phyloP scores from a whole-genome alignment of 2,888 invertebrate genomes.

The Euspilapteryx auroguttella region DNA sequence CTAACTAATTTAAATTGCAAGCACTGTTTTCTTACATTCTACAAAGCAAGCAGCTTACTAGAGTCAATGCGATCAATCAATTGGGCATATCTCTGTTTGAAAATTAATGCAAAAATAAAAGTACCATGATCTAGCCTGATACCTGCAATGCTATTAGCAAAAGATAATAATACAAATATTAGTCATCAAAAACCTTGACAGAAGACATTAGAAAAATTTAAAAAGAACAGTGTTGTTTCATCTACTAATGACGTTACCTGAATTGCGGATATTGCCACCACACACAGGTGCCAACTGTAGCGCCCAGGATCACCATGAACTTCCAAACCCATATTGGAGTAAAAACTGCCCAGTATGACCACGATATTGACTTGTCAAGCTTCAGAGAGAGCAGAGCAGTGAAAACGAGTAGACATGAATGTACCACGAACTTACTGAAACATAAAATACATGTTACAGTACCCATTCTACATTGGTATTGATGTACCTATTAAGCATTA shows the following conservation, averaged over 20 bases:
- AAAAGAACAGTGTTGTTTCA: not conserved
- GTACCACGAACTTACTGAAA: conserved; percentile 95
- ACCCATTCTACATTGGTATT: conserved; percentile 4
- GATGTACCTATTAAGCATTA: not conserved
- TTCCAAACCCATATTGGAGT: conserved; percentile 99
- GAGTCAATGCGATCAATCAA: too few relatives aligned
- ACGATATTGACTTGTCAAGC: conserved; percentile 84
- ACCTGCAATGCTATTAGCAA: too few relatives aligned
- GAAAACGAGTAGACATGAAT: conserved; percentile 89
- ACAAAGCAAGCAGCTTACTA: too few relatives aligned
- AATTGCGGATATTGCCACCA: conserved; percentile 98
- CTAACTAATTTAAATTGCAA: too few relatives aligned
- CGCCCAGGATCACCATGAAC: conserved; percentile 85
- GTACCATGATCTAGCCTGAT: too few relatives aligned
- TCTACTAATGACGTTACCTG: conserved; percentile 58
- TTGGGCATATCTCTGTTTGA: too few relatives aligned
- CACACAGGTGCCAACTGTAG: conserved; percentile 88
- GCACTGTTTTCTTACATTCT: too few relatives aligned
- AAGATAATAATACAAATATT: too few relatives aligned
- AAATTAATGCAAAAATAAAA: too few relatives aligned
- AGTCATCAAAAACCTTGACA: too few relatives aligned
- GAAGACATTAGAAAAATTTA: too few relatives aligned
- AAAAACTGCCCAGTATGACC: conserved; percentile 97
- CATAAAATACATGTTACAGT: conserved; percentile 13
- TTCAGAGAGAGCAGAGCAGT: conserved; percentile 88